Evolutionary conservation across 2,797 vertebrate genomes (phyloP).

Genomic region (Sebastes iracundus): DNA sequence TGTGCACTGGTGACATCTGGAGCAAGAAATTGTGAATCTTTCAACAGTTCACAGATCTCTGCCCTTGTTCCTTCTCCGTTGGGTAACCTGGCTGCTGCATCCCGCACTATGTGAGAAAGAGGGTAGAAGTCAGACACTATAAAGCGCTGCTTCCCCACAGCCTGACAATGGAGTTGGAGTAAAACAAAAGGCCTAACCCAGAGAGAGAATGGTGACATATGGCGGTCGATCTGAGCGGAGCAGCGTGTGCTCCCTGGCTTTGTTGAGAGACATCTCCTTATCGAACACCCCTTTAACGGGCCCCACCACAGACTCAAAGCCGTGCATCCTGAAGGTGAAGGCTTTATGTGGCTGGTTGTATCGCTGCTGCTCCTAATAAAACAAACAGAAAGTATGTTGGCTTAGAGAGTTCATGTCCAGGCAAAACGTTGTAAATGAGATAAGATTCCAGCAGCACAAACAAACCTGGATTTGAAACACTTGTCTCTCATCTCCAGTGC

Average conservation of each 20-base stretch:
- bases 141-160: neutral
- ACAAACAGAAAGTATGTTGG: neutral
- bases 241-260: slow-evolving; percentile 97
- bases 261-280: slow-evolving; percentile 98
- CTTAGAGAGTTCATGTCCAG: neutral
- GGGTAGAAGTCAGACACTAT: neutral
- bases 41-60: slow-evolving; percentile 97
- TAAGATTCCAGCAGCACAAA: neutral
- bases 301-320: slow-evolving; percentile 97
- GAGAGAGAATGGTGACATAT: slow-evolving; percentile 97
- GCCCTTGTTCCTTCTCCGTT: slow-evolving; percentile 98
- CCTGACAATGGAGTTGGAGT: neutral
- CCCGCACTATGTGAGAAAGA: slow-evolving; percentile 84
- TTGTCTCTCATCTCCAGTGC: slow-evolving; percentile 96
- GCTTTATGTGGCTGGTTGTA: slow-evolving; percentile 99
- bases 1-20: slow-evolving; percentile 99
- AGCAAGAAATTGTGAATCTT: slow-evolving; percentile 97
- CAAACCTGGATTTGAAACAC: slow-evolving; percentile 97
- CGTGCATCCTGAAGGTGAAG: slow-evolving; percentile 97
- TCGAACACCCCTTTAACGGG: slow-evolving; percentile 98
- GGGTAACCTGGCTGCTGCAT: slow-evolving; percentile 95
- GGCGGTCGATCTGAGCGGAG: slow-evolving; percentile 95
- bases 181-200: slow-evolving; percentile 83
- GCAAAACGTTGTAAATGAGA: neutral
- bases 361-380: slow-evolving; percentile 91